Evolutionary conservation across 2,888 invertebrate genomes (phyloP).

Genomic region (Stictocephala bisonia): DNA sequence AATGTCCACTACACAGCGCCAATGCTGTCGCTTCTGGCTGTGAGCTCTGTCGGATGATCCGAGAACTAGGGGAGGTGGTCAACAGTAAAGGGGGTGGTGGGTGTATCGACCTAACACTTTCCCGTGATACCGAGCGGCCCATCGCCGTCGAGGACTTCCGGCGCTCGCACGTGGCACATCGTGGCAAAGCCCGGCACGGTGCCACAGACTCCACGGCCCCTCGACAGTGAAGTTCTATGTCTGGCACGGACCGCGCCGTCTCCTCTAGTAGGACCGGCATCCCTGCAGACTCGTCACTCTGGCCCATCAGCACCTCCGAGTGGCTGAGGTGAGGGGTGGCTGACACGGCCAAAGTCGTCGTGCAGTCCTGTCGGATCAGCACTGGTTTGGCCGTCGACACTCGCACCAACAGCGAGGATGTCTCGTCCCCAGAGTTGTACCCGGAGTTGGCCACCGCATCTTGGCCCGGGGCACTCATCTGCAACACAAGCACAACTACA

Average conservation of each 20-base stretch:
- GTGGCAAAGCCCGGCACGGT: constrained; percentile 40
- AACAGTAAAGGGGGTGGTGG: constrained; percentile 79
- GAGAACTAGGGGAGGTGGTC: constrained; percentile 74
- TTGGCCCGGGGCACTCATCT: constrained; percentile 48
- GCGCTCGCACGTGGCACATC: constrained; percentile 77
- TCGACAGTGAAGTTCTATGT: constrained; percentile 83
- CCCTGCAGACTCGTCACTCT: constrained; percentile 82
- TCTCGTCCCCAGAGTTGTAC: constrained; percentile 84
- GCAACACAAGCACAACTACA: too few species aligned
- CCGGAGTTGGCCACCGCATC: constrained; percentile 71
- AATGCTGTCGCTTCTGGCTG: constrained; percentile 79
- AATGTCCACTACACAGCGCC: constrained; percentile 69
- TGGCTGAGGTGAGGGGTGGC: constrained; percentile 77
- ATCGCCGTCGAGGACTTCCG: constrained; percentile 84
- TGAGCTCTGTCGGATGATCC: constrained; percentile 90
- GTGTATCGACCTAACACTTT: constrained; percentile 69
- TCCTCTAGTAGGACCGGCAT: constrained; percentile 63
- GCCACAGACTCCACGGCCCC: constrained; percentile 63
- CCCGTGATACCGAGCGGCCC: constrained; percentile 85
- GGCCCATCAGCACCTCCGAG: constrained; percentile 71
- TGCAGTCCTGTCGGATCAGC: constrained; percentile 87
- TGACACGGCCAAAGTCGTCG: constrained; percentile 76
- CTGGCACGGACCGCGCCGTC: constrained; percentile 81
- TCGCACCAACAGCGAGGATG: constrained; percentile 80
- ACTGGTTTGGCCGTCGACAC: constrained; percentile 74